Evolutionary conservation across 1,140 invertebrate genomes (phyloP).

Genomic region (Elysia chlorotica): DNA sequence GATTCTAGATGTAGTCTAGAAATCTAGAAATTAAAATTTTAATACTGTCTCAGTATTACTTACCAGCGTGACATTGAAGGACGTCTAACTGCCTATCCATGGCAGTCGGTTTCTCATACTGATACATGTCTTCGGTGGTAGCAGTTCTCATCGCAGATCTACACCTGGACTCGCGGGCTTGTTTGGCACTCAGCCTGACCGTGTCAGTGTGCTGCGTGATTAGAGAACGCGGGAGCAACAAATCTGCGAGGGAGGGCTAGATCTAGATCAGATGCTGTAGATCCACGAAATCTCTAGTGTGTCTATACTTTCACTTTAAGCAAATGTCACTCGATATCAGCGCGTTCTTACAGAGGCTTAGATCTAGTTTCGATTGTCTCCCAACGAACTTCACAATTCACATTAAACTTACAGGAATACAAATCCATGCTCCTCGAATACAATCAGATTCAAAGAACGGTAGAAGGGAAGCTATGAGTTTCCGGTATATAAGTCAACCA

Average conservation of each 20-base stretch:
- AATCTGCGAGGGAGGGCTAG: too few relatives aligned
- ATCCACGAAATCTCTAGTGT: not conserved
- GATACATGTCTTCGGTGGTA: slow-evolving; percentile 25
- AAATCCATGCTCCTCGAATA: too few relatives aligned
- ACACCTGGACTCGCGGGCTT: not conserved
- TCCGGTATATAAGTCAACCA: slow-evolving; percentile 1
- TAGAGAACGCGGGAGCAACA: not conserved
- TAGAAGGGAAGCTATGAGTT: not conserved
- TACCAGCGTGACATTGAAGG: slow-evolving; percentile 44
- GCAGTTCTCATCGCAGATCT: not conserved
- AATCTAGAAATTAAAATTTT: too few relatives aligned
- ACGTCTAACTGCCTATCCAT: slow-evolving; percentile 46
- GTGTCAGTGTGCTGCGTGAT: not conserved
- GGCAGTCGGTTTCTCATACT: slow-evolving; percentile 32
- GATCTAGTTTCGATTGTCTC: too few relatives aligned
- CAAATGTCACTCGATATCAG: too few relatives aligned
- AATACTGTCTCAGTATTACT: too few relatives aligned
- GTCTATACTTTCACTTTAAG: not conserved
- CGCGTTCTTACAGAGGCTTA: too few relatives aligned
- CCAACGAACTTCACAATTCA: too few relatives aligned
- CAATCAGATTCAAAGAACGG: not conserved
- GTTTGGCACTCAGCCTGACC: not conserved
- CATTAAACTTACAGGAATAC: too few relatives aligned
- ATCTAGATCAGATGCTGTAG: not conserved
- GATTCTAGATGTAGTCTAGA: not conserved